A percentile compares a stretch with the other conserved stretches of the same genome.
Evolutionary conservation across 2,113 vertebrate species (phyloP).

Genomic region (Psammodynastes pulverulentus): DNA sequence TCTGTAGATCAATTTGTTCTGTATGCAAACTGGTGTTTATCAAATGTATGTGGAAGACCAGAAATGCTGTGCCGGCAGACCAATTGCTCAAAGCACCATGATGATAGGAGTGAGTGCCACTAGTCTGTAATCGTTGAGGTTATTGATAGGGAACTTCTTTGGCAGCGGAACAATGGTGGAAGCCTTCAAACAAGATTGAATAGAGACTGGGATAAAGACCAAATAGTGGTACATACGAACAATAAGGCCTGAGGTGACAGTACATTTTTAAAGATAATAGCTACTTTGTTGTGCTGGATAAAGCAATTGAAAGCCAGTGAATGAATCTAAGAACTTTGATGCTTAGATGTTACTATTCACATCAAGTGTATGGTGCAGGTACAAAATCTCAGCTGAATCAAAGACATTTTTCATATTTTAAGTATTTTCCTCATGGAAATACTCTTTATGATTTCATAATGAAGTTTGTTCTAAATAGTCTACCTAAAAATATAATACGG

Average conservation of each 20-base stretch:
- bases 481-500: background rate
- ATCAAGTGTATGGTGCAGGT: background rate
- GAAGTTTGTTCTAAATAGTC: slow-evolving; percentile 5
- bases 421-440: slow-evolving; percentile 3
- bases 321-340: background rate
- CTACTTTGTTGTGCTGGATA: background rate
- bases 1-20: too few relatives aligned
- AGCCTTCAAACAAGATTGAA: too few relatives aligned
- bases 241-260: background rate
- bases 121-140: too few relatives aligned
- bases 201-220: too few relatives aligned
- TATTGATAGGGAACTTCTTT: too few relatives aligned
- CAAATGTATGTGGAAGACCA: too few relatives aligned
- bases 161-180: too few relatives aligned
- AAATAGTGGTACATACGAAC: background rate
- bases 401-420: slow-evolving; percentile 29
- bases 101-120: too few relatives aligned
- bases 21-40: too few relatives aligned
- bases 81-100: too few relatives aligned
- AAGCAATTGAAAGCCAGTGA: background rate
- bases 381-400: slow-evolving; percentile 17
- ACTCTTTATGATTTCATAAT: slow-evolving; percentile 16
- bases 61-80: too few relatives aligned
- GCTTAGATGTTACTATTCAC: background rate
- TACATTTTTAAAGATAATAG: background rate